Evolutionary conservation across 1,140 invertebrate species (phyloP), one percentile per base, ranked within the genome.

Genomic region (Euwallacea similis): DNA sequence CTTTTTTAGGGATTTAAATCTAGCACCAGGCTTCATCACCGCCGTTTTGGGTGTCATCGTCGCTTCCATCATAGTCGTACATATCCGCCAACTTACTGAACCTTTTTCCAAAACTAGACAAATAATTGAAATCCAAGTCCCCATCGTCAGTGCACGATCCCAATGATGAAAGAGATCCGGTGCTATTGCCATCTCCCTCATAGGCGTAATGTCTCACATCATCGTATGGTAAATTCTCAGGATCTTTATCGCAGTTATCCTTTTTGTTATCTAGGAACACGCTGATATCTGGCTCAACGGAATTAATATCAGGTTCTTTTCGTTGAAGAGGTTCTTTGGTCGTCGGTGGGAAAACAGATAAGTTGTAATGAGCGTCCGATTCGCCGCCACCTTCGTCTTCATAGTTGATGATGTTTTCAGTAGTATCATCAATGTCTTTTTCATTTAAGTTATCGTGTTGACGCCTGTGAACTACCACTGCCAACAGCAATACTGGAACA

Each of bases 41-140:
- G 10, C 88, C 88, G 58, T 87, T 86, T 73, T 88, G 87, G 71
- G 88, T 88, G 55, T 90, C 88, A 65, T 88, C 85, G 77, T 95
- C 93, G 76, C 90, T 92, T 11, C 93, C 91, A 73, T 93, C 91
- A 78, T 95, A 93, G 11, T 94, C 95, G 82, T 98, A 99, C 95
- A 99, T 98, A 79, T 98, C 94, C 7, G 97, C 96, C 64, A 99
- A 85, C 79, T 98, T 98, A 74, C 95, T 89, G 87, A 99, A 99
- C 67, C 96, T 87, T 44, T 96, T 96, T 43, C 97, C 97, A 84
- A 98, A 98, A 78, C 94, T 94, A 42, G 96, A 96, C 74, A 99
- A 85, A 84, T 98, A 97, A 82, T 98, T 96, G 84, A 98, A 98
- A 80, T 98, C 96, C 74, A 98, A 88, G 84, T 97, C 95, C 61